phyloP scores from a whole-genome alignment of 2,797 vertebrate species.

The Steatocranus sp. region DNA sequence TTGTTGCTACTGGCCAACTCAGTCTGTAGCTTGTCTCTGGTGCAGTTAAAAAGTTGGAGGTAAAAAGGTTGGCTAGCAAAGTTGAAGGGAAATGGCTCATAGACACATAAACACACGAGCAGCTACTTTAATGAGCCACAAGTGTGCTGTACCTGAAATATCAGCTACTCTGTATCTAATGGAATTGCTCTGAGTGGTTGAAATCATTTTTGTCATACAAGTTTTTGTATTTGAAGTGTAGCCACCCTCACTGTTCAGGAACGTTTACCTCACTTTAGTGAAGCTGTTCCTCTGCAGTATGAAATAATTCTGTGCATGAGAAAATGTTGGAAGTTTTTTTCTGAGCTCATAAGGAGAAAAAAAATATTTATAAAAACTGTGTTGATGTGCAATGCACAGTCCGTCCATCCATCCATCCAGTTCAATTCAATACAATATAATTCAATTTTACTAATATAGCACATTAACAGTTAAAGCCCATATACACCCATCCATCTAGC shows the following conservation, averaged over 20 bases:
- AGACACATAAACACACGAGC: background rate
- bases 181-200: background rate
- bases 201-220: background rate
- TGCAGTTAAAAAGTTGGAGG: background rate
- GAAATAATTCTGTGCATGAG: background rate
- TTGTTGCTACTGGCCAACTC: background rate
- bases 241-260: background rate
- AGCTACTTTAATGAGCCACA: background rate
- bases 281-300: background rate
- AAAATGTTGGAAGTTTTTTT: background rate
- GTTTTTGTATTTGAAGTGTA: background rate
- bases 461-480: background rate
- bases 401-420: background rate
- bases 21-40: background rate
- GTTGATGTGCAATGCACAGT: accelerated
- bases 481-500: background rate
- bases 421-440: background rate
- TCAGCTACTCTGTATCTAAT: background rate
- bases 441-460: background rate
- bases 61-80: background rate
- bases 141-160: background rate
- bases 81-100: background rate
- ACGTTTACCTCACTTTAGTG: background rate
- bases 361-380: background rate
- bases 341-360: background rate